Conservation (phyloP, 2,888 invertebrate species). For the Troilus luridus region DNA sequence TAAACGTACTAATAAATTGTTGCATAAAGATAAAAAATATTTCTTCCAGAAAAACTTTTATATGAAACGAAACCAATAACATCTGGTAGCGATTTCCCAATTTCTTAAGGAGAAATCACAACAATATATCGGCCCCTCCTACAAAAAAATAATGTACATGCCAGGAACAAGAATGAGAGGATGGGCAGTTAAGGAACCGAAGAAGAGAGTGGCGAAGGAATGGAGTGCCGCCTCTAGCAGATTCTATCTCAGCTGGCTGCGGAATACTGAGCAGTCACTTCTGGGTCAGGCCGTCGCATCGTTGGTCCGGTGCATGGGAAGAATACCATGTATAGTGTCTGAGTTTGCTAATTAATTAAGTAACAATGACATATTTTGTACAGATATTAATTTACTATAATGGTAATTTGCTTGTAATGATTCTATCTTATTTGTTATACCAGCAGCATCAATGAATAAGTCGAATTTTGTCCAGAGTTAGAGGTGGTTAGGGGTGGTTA, state of each 20-base stretch:
- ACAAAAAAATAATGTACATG: neutral
- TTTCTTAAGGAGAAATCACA: neutral
- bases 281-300: constrained; percentile 4
- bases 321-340: too few relatives aligned
- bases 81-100: too few relatives aligned
- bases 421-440: too few relatives aligned
- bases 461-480: too few relatives aligned
- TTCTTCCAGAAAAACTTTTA: neutral
- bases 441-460: too few relatives aligned
- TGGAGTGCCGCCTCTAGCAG: neutral
- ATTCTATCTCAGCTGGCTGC: neutral
- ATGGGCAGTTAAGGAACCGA: neutral
- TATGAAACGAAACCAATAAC: neutral
- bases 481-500: too few relatives aligned
- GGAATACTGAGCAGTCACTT: constrained; percentile 34
- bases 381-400: too few relatives aligned
- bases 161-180: neutral
- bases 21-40: neutral
- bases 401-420: too few relatives aligned
- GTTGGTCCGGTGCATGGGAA: neutral
- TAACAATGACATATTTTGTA: too few relatives aligned
- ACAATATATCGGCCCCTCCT: neutral
- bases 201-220: neutral
- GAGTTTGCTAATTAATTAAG: too few relatives aligned
- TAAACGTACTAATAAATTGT: too few relatives aligned